A percentile compares a stretch with the other conserved stretches of the same genome.
phyloP scores from a whole-genome alignment of 2,797 vertebrate species.

The Anguilla pacifica region DNA sequence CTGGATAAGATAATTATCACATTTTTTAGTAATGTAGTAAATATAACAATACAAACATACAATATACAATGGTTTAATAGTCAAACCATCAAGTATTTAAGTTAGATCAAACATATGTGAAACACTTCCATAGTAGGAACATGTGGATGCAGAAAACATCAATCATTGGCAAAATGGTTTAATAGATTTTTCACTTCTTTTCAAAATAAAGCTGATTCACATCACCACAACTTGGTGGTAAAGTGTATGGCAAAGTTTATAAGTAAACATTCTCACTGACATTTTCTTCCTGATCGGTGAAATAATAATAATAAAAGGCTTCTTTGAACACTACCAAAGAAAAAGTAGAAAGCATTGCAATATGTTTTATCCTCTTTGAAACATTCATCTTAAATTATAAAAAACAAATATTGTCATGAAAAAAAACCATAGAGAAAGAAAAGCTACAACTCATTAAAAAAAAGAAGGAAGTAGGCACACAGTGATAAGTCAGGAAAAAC shows the following conservation, averaged over 20 bases:
- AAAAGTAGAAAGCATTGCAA: not conserved
- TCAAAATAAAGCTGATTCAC: not conserved
- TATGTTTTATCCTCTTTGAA: not conserved
- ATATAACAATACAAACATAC: no score
- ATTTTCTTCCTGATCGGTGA: not conserved
- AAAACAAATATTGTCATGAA: not conserved
- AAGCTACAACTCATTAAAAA: not conserved
- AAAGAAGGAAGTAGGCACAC: slow-evolving; percentile 2
- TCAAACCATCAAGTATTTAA: no score
- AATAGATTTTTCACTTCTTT: not conserved
- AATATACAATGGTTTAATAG: no score
- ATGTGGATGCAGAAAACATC: not conserved
- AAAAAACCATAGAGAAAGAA: not conserved
- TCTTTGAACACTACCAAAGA: not conserved
- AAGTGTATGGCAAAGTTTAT: not conserved
- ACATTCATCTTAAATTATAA: not conserved
- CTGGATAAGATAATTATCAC: no score
- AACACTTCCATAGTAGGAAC: not conserved
- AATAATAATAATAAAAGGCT: not conserved
- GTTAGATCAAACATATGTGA: not conserved
- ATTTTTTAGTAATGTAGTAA: no score
- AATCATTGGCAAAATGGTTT: not conserved
- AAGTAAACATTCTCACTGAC: not conserved
- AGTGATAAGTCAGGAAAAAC: not conserved
- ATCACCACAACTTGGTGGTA: not conserved